These are phyloP conservation scores for Trialeurodes vaporariorum DNA, from an alignment of 1,140 invertebrate genomes.

Conservation along the genomic window DNA sequence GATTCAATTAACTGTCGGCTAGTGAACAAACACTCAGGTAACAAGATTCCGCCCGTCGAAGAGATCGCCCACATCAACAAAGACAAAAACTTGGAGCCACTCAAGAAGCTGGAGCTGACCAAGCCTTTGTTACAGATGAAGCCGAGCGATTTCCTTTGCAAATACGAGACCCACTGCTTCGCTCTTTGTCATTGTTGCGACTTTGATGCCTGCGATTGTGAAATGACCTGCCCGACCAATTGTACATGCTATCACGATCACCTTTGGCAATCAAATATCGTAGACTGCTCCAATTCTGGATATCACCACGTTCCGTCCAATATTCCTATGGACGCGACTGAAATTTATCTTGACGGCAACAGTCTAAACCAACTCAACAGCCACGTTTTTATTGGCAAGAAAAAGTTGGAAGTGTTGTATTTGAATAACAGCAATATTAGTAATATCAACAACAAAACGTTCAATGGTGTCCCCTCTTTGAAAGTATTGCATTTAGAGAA, in stretches of 20 bases:
- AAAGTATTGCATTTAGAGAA: constrained; percentile 72
- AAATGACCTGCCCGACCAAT: constrained; percentile 88
- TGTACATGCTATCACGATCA: constrained; percentile 91
- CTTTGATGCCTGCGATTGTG: constrained; percentile 88
- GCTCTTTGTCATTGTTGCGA: constrained; percentile 88
- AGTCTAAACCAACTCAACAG: constrained; percentile 72
- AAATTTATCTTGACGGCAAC: constrained; percentile 85
- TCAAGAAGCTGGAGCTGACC: constrained; percentile 42
- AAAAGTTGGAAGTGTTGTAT: constrained; percentile 72
- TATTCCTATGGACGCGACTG: constrained; percentile 89
- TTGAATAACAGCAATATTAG: constrained; percentile 79
- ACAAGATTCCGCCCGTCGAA: constrained; percentile 33
- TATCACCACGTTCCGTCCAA: constrained; percentile 68
- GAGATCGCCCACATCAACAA: constrained; percentile 58
- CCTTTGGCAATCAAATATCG: constrained; percentile 85
- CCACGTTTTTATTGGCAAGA: constrained; percentile 82
- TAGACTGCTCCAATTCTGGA: constrained; percentile 74
- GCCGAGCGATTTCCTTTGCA: constrained; percentile 65
- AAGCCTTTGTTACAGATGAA: constrained; percentile 56
- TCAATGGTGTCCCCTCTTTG: constrained; percentile 68
- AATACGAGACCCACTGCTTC: constrained; percentile 86
- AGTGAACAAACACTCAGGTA: constrained; percentile 50
- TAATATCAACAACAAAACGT: constrained; percentile 77
- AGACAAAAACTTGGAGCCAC: constrained; percentile 12
- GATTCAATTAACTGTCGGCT: constrained; percentile 83